These are phyloP conservation scores for Clitarchus hookeri DNA, from an alignment of 2,888 invertebrate genomes.

Conservation along the genomic window DNA sequence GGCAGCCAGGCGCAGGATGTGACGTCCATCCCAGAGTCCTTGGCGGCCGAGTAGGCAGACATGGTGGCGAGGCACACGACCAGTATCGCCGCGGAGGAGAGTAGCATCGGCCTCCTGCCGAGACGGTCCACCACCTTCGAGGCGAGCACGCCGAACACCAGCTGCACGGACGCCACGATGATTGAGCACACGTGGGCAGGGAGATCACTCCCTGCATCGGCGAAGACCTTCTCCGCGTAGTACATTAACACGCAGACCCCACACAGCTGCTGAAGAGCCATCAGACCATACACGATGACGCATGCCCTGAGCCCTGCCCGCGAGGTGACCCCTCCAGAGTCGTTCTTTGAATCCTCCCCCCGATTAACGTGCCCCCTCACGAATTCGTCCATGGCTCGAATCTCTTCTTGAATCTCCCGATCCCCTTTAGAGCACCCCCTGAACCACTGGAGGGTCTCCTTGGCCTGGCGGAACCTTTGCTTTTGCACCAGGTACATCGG, in stretches of 20 bases:
- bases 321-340: slow-evolving; percentile 61
- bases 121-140: slow-evolving; percentile 30
- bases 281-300: slow-evolving; percentile 60
- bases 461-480: slow-evolving; percentile 65
- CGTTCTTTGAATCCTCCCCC: too few relatives aligned
- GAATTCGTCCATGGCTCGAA: slow-evolving; percentile 49
- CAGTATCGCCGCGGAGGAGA: slow-evolving; percentile 25
- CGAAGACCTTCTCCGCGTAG: slow-evolving; percentile 53
- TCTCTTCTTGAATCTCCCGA: slow-evolving; percentile 61
- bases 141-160: slow-evolving; percentile 18
- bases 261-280: slow-evolving; percentile 53
- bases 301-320: slow-evolving; percentile 64
- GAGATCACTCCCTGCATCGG: slow-evolving; percentile 53
- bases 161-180: slow-evolving; percentile 51
- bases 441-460: slow-evolving; percentile 66
- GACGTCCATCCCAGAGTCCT: not conserved
- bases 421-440: slow-evolving; percentile 58
- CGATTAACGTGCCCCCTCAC: slow-evolving; percentile 50
- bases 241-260: slow-evolving; percentile 51
- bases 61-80: not conserved
- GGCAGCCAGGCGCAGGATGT: slow-evolving; percentile 55
- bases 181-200: slow-evolving; percentile 51
- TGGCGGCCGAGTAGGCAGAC: not conserved
- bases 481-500: slow-evolving; percentile 71
- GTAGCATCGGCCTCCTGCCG: slow-evolving; percentile 32